These are phyloP conservation scores for Mus spicilegus DNA, from an alignment of 2,113 vertebrate species.

Conservation along the genomic window DNA sequence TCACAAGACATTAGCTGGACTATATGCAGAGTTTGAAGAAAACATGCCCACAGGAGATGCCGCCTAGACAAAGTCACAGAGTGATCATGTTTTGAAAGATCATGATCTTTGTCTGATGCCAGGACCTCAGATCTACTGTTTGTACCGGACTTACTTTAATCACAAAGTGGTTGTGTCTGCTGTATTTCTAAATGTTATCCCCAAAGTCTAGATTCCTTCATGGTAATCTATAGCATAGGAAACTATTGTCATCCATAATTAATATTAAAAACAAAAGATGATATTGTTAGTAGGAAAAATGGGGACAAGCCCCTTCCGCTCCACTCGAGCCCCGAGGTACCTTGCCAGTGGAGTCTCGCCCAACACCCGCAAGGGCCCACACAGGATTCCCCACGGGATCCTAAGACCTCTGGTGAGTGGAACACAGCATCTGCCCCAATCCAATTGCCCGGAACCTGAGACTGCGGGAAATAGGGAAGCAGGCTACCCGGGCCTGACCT, in stretches of 20 bases:
- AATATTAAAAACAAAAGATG: constrained; percentile 15
- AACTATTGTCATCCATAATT: constrained; percentile 7
- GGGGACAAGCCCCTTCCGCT: no score
- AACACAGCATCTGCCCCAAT: no score
- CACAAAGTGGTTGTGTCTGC: neutral
- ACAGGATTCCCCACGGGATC: no score
- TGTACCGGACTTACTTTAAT: neutral
- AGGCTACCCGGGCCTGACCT: no score
- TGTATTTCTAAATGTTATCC: neutral
- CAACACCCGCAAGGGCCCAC: no score
- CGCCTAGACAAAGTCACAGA: neutral
- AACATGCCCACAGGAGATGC: neutral
- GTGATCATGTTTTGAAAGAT: neutral
- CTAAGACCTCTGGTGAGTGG: no score
- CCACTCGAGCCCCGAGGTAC: no score
- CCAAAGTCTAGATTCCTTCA: neutral
- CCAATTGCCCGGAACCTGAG: no score
- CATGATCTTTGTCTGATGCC: neutral
- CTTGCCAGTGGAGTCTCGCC: no score
- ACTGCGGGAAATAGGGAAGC: no score
- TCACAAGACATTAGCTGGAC: neutral
- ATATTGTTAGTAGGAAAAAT: constrained; percentile 29
- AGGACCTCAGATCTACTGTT: neutral
- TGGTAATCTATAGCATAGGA: neutral
- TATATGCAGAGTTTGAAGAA: neutral